Percentiles rank a stretch among this genome's conserved stretches.
phyloP scores from a whole-genome alignment of 2,113 vertebrate genomes.

The Trachemys scripta region DNA sequence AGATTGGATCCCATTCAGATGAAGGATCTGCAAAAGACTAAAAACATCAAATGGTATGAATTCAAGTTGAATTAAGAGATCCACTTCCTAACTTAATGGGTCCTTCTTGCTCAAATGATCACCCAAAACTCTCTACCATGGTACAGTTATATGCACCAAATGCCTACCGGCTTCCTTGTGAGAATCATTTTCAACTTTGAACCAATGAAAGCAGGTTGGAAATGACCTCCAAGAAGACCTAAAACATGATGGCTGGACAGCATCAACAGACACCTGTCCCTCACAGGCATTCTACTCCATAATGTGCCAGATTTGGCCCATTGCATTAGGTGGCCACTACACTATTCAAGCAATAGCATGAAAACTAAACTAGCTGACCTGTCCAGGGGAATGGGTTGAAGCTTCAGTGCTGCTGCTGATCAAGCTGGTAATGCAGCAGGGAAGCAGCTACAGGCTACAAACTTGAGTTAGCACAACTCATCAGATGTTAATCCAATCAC shows the following conservation, averaged over 20 bases:
- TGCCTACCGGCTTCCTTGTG: neutral
- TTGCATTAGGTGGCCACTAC: neutral
- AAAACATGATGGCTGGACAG: neutral
- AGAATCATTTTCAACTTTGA: neutral
- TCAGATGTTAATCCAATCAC: neutral
- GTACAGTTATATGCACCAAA: neutral
- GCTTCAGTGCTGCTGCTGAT: neutral
- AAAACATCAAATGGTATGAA: neutral
- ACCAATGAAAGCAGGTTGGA: neutral
- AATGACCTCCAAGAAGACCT: neutral
- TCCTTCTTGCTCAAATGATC: neutral
- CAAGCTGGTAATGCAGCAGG: slow-evolving; percentile 2
- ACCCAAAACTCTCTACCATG: neutral
- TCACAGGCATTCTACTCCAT: neutral
- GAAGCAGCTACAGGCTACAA: slow-evolving; percentile 27
- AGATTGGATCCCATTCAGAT: no score
- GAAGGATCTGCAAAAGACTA: neutral
- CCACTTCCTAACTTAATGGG: neutral
- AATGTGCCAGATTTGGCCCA: neutral
- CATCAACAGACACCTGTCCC: neutral
- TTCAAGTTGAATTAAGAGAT: neutral
- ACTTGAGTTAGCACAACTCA: slow-evolving; percentile 15
- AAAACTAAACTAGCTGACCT: neutral
- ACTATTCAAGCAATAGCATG: neutral
- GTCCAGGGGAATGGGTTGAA: neutral